Conservation (phyloP, 2,113 vertebrate genomes). For the Prochilodus magdalenae region DNA sequence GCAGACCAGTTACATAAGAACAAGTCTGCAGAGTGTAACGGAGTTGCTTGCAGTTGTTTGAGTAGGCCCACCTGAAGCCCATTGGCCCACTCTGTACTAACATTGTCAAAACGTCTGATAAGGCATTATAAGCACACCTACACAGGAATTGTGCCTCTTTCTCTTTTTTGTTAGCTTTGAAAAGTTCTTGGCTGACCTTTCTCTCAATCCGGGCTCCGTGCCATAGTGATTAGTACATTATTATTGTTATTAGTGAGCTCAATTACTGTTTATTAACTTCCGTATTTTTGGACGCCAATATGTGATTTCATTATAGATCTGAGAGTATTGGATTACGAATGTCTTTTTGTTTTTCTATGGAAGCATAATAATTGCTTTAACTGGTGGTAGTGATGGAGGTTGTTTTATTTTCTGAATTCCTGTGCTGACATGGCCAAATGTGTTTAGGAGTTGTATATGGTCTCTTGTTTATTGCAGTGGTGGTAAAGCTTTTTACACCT, state of each 20-base stretch:
- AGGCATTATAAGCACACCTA: neutral
- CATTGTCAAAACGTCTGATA: neutral
- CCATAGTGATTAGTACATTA: neutral
- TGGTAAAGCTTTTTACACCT: too few relatives aligned
- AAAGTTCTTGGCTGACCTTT: neutral
- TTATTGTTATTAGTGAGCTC: too few relatives aligned
- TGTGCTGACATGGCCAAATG: neutral
- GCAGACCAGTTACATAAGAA: neutral
- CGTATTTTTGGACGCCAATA: too few relatives aligned
- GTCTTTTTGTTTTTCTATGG: neutral
- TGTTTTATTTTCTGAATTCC: neutral
- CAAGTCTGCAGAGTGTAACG: neutral
- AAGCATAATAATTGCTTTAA: neutral
- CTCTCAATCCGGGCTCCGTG: neutral
- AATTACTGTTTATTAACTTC: too few relatives aligned
- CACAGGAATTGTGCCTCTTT: neutral
- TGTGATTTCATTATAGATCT: neutral
- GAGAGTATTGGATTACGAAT: neutral
- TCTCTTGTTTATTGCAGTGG: neutral
- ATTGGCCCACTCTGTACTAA: neutral
- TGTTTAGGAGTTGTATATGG: neutral
- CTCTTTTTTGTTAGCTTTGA: neutral
- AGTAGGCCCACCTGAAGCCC: conserved; percentile 1
- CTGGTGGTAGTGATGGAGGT: neutral
- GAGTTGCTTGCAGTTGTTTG: neutral